These are phyloP conservation scores for Cerastis rubricosa DNA, from an alignment of 2,888 invertebrate species.

Conservation along the genomic window DNA sequence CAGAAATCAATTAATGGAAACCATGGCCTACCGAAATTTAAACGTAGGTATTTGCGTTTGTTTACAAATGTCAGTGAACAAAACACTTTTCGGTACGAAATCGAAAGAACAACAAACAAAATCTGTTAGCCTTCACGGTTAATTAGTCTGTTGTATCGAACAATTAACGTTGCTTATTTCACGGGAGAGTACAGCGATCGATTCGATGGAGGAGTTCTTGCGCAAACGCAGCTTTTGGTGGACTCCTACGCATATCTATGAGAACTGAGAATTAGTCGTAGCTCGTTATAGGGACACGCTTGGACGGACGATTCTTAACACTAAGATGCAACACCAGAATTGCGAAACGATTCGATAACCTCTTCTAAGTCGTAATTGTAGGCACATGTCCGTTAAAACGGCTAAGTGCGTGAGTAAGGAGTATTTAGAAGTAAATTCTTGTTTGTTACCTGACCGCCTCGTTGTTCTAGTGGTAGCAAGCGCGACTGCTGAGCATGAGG, in stretches of 20 bases:
- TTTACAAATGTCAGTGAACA: conserved; percentile 41
- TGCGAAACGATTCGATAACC: conserved; percentile 62
- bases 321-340: conserved; percentile 68
- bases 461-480: too few relatives aligned
- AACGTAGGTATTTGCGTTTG: conserved; percentile 22
- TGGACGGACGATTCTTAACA: conserved; percentile 66
- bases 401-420: conserved; percentile 30
- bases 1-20: conserved; percentile 18
- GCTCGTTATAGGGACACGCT: conserved; percentile 65
- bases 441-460: conserved; percentile 9
- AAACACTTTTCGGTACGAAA: conserved; percentile 53
- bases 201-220: conserved; percentile 72
- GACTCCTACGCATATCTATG: conserved; percentile 62
- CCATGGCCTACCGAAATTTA: background rate
- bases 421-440: conserved; percentile 34
- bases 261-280: conserved; percentile 68
- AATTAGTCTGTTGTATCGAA: conserved; percentile 82
- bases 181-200: conserved; percentile 71
- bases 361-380: conserved; percentile 29
- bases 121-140: conserved; percentile 80
- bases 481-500: too few relatives aligned
- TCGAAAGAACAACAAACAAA: conserved; percentile 69
- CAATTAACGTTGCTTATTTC: conserved; percentile 81
- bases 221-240: conserved; percentile 67
- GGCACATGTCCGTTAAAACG: conserved; percentile 35